phyloP scores from a whole-genome alignment of 1,140 invertebrate species.

The Scaptomyza hsui region DNA sequence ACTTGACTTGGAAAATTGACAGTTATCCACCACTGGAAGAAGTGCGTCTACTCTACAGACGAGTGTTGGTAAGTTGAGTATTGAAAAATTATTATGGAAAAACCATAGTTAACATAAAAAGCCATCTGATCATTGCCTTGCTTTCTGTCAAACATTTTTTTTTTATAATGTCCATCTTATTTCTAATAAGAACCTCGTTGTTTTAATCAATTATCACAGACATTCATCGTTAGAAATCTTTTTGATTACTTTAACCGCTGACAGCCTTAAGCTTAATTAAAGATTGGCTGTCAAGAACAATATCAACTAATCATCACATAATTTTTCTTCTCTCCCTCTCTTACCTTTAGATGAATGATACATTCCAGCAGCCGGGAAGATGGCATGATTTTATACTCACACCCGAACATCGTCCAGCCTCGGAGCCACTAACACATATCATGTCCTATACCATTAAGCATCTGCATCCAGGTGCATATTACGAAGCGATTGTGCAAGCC shows the following conservation, averaged over 20 bases:
- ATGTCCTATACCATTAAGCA: constrained; percentile 86
- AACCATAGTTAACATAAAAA: too few relatives aligned
- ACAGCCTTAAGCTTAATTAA: constrained; percentile 13
- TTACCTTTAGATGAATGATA: constrained; percentile 87
- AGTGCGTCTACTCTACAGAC: constrained; percentile 87
- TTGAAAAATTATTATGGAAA: too few relatives aligned
- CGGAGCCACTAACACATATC: constrained; percentile 85
- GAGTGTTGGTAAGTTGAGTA: constrained; percentile 87
- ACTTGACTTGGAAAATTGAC: constrained; percentile 87
- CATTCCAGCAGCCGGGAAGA: constrained; percentile 88
- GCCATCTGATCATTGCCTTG: too few relatives aligned
- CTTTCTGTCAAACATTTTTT: too few relatives aligned
- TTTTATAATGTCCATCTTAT: too few relatives aligned
- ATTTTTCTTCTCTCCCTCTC: constrained; percentile 42
- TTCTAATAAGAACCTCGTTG: too few relatives aligned
- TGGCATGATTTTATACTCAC: constrained; percentile 87
- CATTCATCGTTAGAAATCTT: too few relatives aligned
- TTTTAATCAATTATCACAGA: too few relatives aligned
- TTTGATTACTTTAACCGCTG: too few relatives aligned
- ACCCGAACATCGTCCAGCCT: constrained; percentile 79
- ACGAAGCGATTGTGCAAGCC: constrained; percentile 89
- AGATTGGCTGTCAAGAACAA: constrained; percentile 19
- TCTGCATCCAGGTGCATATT: constrained; percentile 87
- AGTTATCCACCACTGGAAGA: constrained; percentile 88
- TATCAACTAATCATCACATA: constrained; percentile 30